phyloP scores from a whole-genome alignment of 2,797 vertebrate genomes.

The Phylloscopus collybita region DNA sequence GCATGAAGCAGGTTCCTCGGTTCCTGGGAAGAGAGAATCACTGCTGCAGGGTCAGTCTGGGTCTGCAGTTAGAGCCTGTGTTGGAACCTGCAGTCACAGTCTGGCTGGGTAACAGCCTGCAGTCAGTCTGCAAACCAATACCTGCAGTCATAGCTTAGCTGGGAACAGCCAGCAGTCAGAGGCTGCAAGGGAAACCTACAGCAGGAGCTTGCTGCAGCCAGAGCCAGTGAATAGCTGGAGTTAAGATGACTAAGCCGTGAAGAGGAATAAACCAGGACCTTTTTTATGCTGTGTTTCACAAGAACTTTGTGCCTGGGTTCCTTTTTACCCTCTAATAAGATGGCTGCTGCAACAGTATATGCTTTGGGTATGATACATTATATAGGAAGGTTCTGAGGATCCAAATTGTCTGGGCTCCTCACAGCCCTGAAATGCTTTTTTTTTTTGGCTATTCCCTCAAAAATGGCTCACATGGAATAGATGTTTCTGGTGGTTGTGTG shows the following conservation, averaged over 20 bases:
- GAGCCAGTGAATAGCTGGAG: not conserved
- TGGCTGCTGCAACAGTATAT: not conserved
- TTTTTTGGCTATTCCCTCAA: not conserved
- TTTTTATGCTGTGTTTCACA: not conserved
- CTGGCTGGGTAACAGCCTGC: not conserved
- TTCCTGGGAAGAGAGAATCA: not conserved
- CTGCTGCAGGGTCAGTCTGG: not conserved
- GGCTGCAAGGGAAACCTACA: not conserved
- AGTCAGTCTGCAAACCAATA: not conserved
- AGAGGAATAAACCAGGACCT: not conserved
- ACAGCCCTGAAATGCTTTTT: not conserved
- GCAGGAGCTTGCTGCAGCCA: not conserved
- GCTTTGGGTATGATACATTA: rapidly evolving
- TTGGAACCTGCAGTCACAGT: not conserved
- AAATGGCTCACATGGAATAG: not conserved
- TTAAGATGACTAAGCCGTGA: not conserved
- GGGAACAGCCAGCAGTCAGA: not conserved
- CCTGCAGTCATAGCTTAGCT: not conserved
- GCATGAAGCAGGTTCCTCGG: not conserved
- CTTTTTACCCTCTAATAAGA: not conserved
- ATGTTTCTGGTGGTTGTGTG: not conserved
- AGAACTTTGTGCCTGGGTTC: not conserved
- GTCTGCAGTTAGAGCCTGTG: not conserved
- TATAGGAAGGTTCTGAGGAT: not conserved
- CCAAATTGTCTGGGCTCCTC: not conserved